A percentile compares a stretch with the other conserved stretches of the same genome.
phyloP scores from a whole-genome alignment of 23 tunicate genomes.

The Halocynthia roretzi region DNA sequence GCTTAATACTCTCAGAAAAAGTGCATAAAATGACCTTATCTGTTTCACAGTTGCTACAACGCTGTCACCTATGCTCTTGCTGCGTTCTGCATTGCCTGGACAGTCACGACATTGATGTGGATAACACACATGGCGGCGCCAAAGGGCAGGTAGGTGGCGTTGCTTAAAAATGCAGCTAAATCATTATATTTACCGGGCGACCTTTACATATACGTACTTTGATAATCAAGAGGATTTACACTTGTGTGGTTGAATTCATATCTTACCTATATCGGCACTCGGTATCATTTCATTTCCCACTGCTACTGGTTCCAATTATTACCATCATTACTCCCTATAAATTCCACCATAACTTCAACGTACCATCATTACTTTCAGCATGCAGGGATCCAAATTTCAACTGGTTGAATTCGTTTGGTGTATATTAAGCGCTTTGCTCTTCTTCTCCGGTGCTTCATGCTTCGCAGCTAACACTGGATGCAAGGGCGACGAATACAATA shows the following conservation, averaged over 20 bases:
- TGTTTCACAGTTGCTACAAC: slow-evolving; percentile 14
- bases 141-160: slow-evolving; percentile 28
- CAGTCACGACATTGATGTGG: slow-evolving; percentile 55
- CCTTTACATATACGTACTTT: too few relatives aligned
- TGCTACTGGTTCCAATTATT: too few relatives aligned
- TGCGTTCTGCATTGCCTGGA: slow-evolving; percentile 67
- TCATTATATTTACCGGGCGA: too few relatives aligned
- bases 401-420: slow-evolving; percentile 58
- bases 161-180: too few relatives aligned
- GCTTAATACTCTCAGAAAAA: neutral
- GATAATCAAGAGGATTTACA: too few relatives aligned
- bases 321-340: too few relatives aligned
- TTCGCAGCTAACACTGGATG: slow-evolving; percentile 78
- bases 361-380: neutral
- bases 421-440: slow-evolving; percentile 30
- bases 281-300: too few relatives aligned
- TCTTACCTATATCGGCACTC: too few relatives aligned
- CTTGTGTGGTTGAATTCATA: too few relatives aligned
- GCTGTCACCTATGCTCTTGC: slow-evolving; percentile 48
- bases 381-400: slow-evolving; percentile 3
- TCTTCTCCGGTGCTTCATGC: slow-evolving; percentile 48
- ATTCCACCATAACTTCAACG: too few relatives aligned
- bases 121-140: slow-evolving; percentile 45
- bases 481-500: slow-evolving; percentile 21
- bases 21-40: neutral